These are phyloP conservation scores for Psammodynastes pulverulentus DNA, from an alignment of 2,113 vertebrate genomes.

Conservation along the genomic window DNA sequence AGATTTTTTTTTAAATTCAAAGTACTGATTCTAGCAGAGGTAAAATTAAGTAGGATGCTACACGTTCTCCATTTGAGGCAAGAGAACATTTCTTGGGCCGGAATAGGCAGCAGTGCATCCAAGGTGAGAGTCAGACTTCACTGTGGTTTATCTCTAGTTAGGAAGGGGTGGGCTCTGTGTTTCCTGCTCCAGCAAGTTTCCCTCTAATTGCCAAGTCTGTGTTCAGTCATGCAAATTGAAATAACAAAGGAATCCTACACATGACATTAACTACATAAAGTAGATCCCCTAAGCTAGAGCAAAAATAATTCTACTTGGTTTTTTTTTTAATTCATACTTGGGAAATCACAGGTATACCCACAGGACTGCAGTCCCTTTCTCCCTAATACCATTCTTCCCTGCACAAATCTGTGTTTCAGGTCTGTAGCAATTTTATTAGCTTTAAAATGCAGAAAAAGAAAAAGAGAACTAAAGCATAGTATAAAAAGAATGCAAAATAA, in stretches of 20 bases:
- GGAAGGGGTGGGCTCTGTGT: background rate
- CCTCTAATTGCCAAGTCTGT: background rate
- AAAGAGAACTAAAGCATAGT: background rate
- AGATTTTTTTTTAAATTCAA: background rate
- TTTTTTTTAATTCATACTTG: background rate
- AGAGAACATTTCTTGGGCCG: background rate
- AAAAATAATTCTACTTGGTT: background rate
- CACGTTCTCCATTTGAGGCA: too few species aligned
- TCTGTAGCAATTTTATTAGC: background rate
- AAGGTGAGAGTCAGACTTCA: background rate
- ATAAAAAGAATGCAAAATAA: background rate
- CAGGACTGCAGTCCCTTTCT: background rate
- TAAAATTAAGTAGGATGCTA: background rate
- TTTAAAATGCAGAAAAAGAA: background rate
- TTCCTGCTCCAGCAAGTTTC: background rate
- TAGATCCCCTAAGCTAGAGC: background rate
- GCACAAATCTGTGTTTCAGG: background rate
- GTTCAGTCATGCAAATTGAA: background rate
- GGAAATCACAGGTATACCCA: background rate
- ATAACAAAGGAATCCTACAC: background rate
- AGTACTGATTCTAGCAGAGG: background rate
- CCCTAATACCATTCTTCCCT: background rate
- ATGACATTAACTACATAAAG: background rate
- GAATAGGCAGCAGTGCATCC: background rate
- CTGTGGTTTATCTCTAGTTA: background rate